Evolutionary conservation across 2,888 invertebrate species (phyloP).

Genomic region (Leptura quadrifasciata): DNA sequence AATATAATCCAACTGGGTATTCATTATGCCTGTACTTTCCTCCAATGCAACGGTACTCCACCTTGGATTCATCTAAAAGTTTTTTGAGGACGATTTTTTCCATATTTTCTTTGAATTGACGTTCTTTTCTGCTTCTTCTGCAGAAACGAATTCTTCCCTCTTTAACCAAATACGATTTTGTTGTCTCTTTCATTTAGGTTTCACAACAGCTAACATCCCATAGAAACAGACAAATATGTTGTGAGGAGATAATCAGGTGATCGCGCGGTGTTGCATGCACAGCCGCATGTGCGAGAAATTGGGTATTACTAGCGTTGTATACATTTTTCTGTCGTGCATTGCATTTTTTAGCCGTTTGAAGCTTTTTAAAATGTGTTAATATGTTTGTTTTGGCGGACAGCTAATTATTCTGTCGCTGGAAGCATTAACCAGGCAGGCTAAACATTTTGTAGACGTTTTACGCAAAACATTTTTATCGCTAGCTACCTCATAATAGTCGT

Average conservation of each 20-base stretch:
- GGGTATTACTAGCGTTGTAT: neutral
- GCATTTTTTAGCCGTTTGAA: neutral
- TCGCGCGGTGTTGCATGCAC: neutral
- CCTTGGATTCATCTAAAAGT: too few species aligned
- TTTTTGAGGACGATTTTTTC: too few species aligned
- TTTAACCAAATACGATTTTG: too few species aligned
- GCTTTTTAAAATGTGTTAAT: neutral
- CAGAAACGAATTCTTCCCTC: too few species aligned
- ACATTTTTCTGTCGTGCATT: conserved; percentile 1
- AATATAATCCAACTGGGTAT: too few species aligned
- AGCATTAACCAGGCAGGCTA: neutral
- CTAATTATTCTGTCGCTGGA: neutral
- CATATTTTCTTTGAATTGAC: too few species aligned
- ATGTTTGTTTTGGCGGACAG: neutral
- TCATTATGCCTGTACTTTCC: too few species aligned
- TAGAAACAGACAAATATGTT: neutral
- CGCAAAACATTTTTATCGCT: neutral
- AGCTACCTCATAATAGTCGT: neutral
- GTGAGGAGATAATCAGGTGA: neutral
- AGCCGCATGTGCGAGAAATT: neutral
- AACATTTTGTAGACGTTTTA: neutral
- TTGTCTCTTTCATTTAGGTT: too few species aligned
- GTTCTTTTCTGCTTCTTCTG: too few species aligned
- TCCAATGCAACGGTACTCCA: too few species aligned
- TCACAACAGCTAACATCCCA: too few species aligned